These are phyloP conservation scores for Chroicocephalus ridibundus DNA, from an alignment of 2,113 vertebrate species.

Conservation along the genomic window DNA sequence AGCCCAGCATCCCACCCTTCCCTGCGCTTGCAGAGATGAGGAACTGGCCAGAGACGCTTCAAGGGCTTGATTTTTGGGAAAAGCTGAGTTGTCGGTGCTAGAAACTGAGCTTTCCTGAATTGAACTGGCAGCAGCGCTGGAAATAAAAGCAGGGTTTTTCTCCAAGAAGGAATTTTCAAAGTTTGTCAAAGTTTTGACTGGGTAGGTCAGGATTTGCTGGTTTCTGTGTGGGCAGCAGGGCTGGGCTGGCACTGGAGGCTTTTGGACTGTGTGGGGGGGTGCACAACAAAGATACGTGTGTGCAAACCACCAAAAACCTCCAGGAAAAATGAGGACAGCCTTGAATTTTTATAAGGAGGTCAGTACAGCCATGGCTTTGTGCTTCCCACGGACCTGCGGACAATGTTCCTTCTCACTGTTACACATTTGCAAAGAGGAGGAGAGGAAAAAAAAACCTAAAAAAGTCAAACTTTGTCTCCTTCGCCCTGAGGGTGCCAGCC, in stretches of 20 bases:
- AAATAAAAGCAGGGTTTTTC: neutral
- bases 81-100: neutral
- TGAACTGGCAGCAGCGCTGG: neutral
- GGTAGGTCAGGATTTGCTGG: neutral
- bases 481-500: neutral
- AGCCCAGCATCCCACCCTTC: neutral
- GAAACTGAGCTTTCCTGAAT: neutral
- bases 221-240: neutral
- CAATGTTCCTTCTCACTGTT: slow-evolving; percentile 47
- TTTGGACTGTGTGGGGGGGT: neutral
- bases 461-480: neutral
- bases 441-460: neutral
- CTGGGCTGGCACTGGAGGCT: neutral
- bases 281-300: neutral
- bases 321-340: slow-evolving; percentile 22
- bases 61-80: neutral
- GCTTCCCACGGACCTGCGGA: slow-evolving; percentile 30
- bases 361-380: slow-evolving; percentile 52
- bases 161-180: neutral
- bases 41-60: neutral
- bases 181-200: neutral
- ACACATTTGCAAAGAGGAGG: neutral
- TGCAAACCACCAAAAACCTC: slow-evolving; percentile 1
- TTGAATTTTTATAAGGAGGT: slow-evolving; percentile 45
- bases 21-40: neutral